phyloP scores from a whole-genome alignment of 2,888 invertebrate genomes.

The Rhabditophanes sp. region DNA sequence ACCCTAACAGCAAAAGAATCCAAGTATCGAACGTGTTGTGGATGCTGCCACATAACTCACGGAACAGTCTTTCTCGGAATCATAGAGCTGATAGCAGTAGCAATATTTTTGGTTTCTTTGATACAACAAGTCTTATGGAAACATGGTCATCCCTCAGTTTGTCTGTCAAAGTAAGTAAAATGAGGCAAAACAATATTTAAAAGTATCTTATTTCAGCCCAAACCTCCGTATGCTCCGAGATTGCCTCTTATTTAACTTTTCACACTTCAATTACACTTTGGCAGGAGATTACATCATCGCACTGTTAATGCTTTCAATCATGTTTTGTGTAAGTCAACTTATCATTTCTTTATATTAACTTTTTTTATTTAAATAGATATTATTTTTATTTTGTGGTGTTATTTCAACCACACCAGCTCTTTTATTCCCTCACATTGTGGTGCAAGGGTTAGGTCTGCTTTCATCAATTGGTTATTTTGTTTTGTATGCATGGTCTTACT shows the following conservation, averaged over 20 bases:
- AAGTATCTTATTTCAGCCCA: no score
- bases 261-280: conserved; percentile 31
- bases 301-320: conserved; percentile 25
- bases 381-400: conserved; percentile 33
- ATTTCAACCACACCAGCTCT: conserved; percentile 24
- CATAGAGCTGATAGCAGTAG: conserved; percentile 21
- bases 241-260: conserved; percentile 30
- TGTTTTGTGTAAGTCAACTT: conserved; percentile 20
- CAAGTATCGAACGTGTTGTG: conserved; percentile 28
- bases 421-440: conserved; percentile 30
- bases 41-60: conserved; percentile 31
- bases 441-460: conserved; percentile 27
- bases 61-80: conserved; percentile 32
- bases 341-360: not conserved
- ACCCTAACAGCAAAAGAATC: no score
- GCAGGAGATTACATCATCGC: conserved; percentile 34
- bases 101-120: conserved; percentile 19
- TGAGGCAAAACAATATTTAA: conserved; percentile 5
- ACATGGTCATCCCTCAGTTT: conserved; percentile 16
- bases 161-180: conserved; percentile 14
- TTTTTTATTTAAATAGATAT: conserved; percentile 11
- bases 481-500: conserved; percentile 36
- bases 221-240: conserved; percentile 25
- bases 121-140: conserved; percentile 30
- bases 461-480: conserved; percentile 33